Percentiles rank a stretch among this genome's conserved stretches.
Evolutionary conservation across 2,888 invertebrate genomes (phyloP).

Genomic region (Mantis religiosa): DNA sequence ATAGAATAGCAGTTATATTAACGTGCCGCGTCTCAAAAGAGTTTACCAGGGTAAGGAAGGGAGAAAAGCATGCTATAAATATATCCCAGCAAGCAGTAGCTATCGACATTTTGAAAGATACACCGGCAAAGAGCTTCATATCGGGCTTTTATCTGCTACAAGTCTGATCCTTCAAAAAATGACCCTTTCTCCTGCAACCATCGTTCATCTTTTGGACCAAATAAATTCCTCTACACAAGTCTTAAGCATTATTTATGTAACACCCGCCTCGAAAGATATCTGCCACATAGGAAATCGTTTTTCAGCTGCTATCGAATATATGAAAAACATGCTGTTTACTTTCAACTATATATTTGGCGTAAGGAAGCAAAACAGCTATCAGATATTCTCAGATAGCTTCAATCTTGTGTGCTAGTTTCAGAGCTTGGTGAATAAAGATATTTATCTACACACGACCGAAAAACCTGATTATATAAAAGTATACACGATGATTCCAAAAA

Average conservation of each 20-base stretch:
- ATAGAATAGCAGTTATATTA: background rate
- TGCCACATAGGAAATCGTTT: background rate
- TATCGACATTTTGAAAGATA: background rate
- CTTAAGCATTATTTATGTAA: background rate
- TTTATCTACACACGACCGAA: no score
- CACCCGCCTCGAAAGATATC: background rate
- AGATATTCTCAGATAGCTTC: background rate
- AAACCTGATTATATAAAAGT: no score
- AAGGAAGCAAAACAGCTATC: background rate
- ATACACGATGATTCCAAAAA: no score
- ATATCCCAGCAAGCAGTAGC: background rate
- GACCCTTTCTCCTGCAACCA: background rate
- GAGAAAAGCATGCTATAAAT: background rate
- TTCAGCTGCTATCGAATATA: background rate
- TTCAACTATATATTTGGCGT: background rate
- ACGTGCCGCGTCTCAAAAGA: background rate
- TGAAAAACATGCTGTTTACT: background rate
- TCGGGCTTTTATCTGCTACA: background rate
- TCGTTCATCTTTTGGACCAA: background rate
- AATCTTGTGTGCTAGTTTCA: no score
- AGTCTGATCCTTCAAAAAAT: background rate
- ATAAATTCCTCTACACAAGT: background rate
- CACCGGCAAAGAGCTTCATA: background rate
- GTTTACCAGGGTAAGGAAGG: background rate
- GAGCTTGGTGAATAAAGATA: no score